Evolutionary conservation across 2,888 invertebrate genomes (phyloP), one percentile per base, ranked within the genome.

Genomic region (Idaea biselata): DNA sequence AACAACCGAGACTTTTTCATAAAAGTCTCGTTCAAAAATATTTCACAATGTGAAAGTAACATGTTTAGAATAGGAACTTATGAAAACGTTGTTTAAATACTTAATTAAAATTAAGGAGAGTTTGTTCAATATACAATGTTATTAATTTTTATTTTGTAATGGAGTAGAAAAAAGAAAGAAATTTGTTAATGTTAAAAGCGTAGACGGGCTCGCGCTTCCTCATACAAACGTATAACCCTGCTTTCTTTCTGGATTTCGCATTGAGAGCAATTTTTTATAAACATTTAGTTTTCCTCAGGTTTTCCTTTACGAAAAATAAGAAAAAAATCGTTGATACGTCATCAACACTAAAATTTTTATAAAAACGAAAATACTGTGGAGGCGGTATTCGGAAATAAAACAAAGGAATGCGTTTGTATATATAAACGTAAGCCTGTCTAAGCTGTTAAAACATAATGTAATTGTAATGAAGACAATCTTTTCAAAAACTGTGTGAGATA

Each of bases 81-180:
- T 74, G 73, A 79, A 75, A 73, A 70, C 68, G 76, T 81, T 81
- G 77, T 73, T 74, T 75, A 75, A 76, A 75, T 73, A 64, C 44
- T 44, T 66, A 62, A 70, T 68, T 72, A 71, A 75, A 69, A 68
- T 67, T 75, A 80, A 73, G 71, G 65, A 69, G 73, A 67, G 76
- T 81, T 81, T 73, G 74, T 76, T 77, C 75, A 69, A 68, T 73
- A 72, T 73, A 76, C 68, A 70, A 74, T 66, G 63, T 63, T 58
- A 70, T 60, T 11, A 14, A 44, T 44, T 44, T 72, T 80, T 76
- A 79, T 73, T 79, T 83, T 44, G 75, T 73, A 70, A 74, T 72
- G 74, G 60, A 62, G 63, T 71, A 77, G 72, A 65, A 64, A 76
- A 72, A 69, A 71, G 65, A 73, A 75, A 74, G 64, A 72, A 74